Base-by-base conservation (phyloP, 2,888 invertebrate species). In the Troides oblongomaculatus region DNA sequence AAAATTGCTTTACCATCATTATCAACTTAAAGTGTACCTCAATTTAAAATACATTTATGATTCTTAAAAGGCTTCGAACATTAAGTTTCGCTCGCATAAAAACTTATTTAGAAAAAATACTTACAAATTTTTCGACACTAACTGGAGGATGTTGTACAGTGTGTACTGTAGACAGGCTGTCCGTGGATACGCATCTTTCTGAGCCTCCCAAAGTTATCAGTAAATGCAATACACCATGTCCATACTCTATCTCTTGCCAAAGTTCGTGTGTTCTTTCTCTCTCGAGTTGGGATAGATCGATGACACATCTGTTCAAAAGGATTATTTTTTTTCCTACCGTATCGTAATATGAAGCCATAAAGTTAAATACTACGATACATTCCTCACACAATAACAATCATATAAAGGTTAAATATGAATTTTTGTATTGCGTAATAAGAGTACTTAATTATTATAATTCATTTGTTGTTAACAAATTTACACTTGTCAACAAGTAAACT, bases 231-330 rank as follows among this genome's bases (percentile, higher is more conserved):
- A 84, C 81, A 0, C 92, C 92, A 74, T 83, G 86, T 1, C 92
- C 92, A 65, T 92, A 90, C 70, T 91, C 92, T 74, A 92, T 74
- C 68, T 88, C 84, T 72, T 87, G 87, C 90, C 91, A 91, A 14
- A 92, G 72, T 69, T 92, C 92, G 69, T 91, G 90, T 5, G 92
- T 91, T 75, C 85, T 88, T 76, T 92, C 92, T 68, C 85, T 89
- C 62, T 92, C 90, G 36, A 92, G 75, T 58, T 84, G 83, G 0
- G 89, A 85, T 12, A 92, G 82, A 77, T 92, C 90, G 72, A 92
- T 85, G 61, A 82, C 76, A 76, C 91, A 92, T 74, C 92, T 92
- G 79, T 57, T 70, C 75, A 64, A 46, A 39, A 71, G 23, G 2
- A 10, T n/a, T 1, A 23, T 4, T 10, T n/a, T 23, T 12, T 56